A percentile compares a stretch with the other conserved stretches of the same genome.
phyloP scores from a whole-genome alignment of 2,888 invertebrate species.

The Taphrorychus bicolor region DNA sequence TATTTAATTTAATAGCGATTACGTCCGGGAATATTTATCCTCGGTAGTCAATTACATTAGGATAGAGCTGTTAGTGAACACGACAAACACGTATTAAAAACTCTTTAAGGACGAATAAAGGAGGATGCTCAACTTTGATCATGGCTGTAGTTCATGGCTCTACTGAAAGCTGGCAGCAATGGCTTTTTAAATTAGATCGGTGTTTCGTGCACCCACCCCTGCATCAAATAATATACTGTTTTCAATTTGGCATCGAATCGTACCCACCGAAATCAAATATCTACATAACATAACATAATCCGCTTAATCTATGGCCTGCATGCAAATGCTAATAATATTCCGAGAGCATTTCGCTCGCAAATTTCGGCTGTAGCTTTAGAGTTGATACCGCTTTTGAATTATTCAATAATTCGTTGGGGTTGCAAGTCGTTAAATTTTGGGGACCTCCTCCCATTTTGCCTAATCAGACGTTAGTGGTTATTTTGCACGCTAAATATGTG shows the following conservation, averaged over 20 bases:
- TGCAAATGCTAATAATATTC: conserved; percentile 8
- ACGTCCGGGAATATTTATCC: conserved; percentile 6
- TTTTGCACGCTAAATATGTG: too few relatives aligned
- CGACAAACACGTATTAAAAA: neutral
- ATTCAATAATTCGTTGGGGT: neutral
- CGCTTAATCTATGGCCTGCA: conserved; percentile 3
- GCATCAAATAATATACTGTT: neutral
- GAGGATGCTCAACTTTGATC: too few relatives aligned
- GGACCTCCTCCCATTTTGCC: neutral
- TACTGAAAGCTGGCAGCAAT: neutral
- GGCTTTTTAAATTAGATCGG: neutral
- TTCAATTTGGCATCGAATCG: neutral
- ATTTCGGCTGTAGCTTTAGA: conserved; percentile 1
- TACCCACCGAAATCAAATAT: conserved; percentile 1
- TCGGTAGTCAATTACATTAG: neutral
- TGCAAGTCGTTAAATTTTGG: neutral
- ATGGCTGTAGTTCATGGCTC: too few relatives aligned
- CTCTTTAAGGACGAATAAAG: neutral
- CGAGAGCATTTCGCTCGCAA: conserved; percentile 3
- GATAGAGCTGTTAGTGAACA: neutral
- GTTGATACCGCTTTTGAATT: conserved; percentile 3
- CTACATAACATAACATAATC: conserved; percentile 6
- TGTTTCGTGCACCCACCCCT: neutral
- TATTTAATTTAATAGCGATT: conserved; percentile 11
- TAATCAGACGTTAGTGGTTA: too few relatives aligned